Conservation (phyloP, 2,888 invertebrate genomes). For the Cephonodes hylas region DNA sequence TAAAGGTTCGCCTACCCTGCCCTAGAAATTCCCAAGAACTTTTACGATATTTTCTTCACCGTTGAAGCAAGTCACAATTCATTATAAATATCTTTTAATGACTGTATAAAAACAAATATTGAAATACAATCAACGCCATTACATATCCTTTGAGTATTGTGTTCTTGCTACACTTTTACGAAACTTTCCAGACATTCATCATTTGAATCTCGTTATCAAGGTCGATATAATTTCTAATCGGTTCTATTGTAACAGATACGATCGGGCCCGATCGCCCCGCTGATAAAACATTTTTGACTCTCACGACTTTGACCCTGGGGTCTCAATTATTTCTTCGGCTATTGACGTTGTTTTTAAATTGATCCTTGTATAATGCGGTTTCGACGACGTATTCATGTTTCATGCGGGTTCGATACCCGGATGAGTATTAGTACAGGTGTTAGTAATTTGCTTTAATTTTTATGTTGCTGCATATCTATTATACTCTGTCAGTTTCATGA, state of each 20-base stretch:
- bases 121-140: neutral
- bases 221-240: constrained; percentile 56
- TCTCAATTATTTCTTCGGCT: constrained; percentile 7
- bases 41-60: too few species aligned
- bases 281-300: constrained; percentile 6
- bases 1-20: too few species aligned
- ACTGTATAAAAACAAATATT: too few species aligned
- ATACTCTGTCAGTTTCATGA: too few species aligned
- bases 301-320: constrained; percentile 13
- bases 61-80: too few species aligned
- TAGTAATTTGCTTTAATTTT: too few species aligned
- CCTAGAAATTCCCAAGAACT: too few species aligned
- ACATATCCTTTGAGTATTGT: neutral
- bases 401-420: neutral
- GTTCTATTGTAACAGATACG: constrained; percentile 59
- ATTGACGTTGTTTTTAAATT: constrained; percentile 7
- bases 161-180: constrained; percentile 11
- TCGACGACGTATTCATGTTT: neutral
- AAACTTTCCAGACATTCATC: constrained; percentile 9
- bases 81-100: too few species aligned
- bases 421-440: too few species aligned
- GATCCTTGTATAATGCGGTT: neutral
- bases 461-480: too few species aligned
- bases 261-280: constrained; percentile 29
- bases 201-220: constrained; percentile 48